phyloP scores from a whole-genome alignment of 2,797 vertebrate genomes.

The Sus cebifrons region DNA sequence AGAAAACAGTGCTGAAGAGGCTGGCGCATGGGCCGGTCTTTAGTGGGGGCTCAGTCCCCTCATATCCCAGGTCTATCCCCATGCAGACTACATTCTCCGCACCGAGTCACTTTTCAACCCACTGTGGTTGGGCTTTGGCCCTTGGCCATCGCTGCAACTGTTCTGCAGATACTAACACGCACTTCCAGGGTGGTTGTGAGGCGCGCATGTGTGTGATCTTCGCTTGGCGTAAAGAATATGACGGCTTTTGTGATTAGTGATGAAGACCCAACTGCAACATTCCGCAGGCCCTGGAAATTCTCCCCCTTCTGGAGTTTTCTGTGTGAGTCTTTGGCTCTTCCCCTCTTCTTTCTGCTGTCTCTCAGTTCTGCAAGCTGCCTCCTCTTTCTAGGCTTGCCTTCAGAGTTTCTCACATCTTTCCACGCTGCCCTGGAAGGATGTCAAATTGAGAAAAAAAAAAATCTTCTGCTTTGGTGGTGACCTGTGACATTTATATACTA shows the following conservation, averaged over 20 bases:
- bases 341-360: neutral
- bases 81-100: neutral
- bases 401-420: neutral
- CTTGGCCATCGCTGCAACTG: neutral
- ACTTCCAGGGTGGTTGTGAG: neutral
- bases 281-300: constrained; percentile 65
- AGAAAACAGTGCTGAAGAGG: constrained; percentile 51
- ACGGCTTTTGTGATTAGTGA: constrained; percentile 80
- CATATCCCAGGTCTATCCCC: constrained; percentile 19
- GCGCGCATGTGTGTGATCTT: constrained; percentile 69
- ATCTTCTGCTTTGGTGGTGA: neutral
- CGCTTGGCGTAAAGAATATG: constrained; percentile 64
- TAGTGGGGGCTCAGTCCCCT: neutral
- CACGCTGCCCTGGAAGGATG: neutral
- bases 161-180: constrained; percentile 56
- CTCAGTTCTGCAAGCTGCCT: neutral
- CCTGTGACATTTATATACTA: neutral
- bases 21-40: neutral
- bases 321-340: constrained; percentile 44
- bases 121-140: constrained; percentile 33
- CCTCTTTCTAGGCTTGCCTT: neutral
- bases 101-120: neutral
- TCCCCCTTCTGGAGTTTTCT: constrained; percentile 40
- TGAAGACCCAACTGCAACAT: constrained; percentile 69
- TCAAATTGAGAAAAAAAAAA: neutral